Percentiles rank a stretch among this genome's conserved stretches.
These are phyloP conservation scores for Drosophila pseudotalamancana DNA, from an alignment of 2,888 invertebrate genomes.

Conservation along the genomic window DNA sequence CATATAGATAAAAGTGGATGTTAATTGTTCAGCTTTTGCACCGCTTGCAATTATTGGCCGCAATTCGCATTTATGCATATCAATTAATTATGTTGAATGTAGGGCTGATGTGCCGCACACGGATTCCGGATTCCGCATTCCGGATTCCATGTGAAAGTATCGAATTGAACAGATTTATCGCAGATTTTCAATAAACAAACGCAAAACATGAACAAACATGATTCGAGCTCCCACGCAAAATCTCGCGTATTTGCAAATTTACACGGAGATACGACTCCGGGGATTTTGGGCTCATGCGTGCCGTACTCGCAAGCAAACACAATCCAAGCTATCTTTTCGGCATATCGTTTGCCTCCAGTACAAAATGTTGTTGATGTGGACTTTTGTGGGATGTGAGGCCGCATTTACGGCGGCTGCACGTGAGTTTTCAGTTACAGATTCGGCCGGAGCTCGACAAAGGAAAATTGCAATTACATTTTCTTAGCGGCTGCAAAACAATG, in stretches of 20 bases:
- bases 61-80: slow-evolving; percentile 25
- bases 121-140: too few species aligned
- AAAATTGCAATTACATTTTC: slow-evolving; percentile 4
- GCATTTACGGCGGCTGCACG: slow-evolving; percentile 52
- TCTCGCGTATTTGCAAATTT: slow-evolving; percentile 58
- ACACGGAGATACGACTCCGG: slow-evolving; percentile 43
- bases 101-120: neutral
- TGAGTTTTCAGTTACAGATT: slow-evolving; percentile 41
- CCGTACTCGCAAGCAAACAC: slow-evolving; percentile 41
- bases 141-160: slow-evolving; percentile 28
- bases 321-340: slow-evolving; percentile 42
- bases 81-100: slow-evolving; percentile 14
- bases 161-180: slow-evolving; percentile 54
- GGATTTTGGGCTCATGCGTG: slow-evolving; percentile 41
- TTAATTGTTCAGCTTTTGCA: slow-evolving; percentile 16
- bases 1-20: slow-evolving; percentile 8
- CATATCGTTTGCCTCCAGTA: slow-evolving; percentile 11
- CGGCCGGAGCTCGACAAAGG: neutral
- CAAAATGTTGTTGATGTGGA: neutral
- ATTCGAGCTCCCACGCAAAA: slow-evolving; percentile 27
- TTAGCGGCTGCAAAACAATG: neutral
- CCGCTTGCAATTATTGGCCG: slow-evolving; percentile 12
- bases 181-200: slow-evolving; percentile 36
- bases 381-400: neutral
- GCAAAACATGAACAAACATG: slow-evolving; percentile 1